These are phyloP conservation scores for Neocrepidodera transversa DNA, from an alignment of 2,888 invertebrate species.

Conservation along the genomic window DNA sequence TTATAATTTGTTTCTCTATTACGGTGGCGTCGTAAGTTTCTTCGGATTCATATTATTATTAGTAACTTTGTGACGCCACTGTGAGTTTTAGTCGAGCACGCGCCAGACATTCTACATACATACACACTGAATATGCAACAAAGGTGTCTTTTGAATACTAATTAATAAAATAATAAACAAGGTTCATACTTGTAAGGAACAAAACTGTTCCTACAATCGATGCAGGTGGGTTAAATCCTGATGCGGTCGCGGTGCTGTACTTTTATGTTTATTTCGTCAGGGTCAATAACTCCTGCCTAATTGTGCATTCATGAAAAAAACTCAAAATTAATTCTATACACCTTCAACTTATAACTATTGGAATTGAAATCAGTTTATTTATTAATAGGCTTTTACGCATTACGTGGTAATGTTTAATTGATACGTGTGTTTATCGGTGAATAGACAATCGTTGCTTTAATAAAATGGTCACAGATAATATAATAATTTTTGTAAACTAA, in stretches of 20 bases:
- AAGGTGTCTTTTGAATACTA: conserved; percentile 40
- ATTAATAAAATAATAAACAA: conserved; percentile 41
- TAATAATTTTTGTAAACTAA: no score
- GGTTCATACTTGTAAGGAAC: conserved; percentile 40
- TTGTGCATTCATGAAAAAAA: conserved; percentile 24
- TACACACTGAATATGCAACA: conserved; percentile 47
- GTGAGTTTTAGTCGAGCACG: conserved; percentile 51
- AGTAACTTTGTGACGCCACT: conserved; percentile 37
- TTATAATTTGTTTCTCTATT: no score
- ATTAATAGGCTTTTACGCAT: background rate
- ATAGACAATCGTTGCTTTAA: no score
- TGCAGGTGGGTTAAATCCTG: conserved; percentile 39
- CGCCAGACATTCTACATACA: conserved; percentile 54
- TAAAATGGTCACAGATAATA: no score
- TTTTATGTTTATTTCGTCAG: conserved; percentile 30
- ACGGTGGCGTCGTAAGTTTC: no score
- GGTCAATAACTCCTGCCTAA: conserved; percentile 28
- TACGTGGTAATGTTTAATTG: background rate
- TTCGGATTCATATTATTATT: no score
- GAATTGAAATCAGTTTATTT: conserved; percentile 3
- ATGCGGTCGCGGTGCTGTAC: conserved; percentile 27
- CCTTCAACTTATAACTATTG: background rate
- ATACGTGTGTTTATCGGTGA: no score
- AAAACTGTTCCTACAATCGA: conserved; percentile 36
- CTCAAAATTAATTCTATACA: conserved; percentile 15